Evolutionary conservation across 2,797 vertebrate species (phyloP).

Genomic region (Gadopsis marmoratus): DNA sequence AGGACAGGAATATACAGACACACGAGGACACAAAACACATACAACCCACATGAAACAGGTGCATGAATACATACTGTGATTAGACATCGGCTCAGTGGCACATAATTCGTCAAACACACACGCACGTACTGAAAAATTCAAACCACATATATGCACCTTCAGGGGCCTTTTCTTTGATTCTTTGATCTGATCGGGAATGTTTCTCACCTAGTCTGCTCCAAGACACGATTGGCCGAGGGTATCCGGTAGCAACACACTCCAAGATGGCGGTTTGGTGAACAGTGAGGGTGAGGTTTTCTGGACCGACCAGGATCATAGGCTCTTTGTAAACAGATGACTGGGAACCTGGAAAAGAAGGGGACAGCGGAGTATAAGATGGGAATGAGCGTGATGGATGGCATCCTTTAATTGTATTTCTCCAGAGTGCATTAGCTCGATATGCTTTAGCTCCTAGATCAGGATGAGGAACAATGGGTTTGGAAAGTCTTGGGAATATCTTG

Average conservation of each 20-base stretch:
- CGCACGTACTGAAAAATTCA: neutral
- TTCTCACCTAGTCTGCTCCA: slow-evolving; percentile 98
- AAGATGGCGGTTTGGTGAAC: slow-evolving; percentile 98
- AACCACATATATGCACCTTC: neutral
- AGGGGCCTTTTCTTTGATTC: slow-evolving; percentile 2
- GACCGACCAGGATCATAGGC: slow-evolving; percentile 95
- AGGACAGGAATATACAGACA: slow-evolving; percentile 21
- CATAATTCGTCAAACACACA: slow-evolving; percentile 31
- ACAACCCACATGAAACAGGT: slow-evolving; percentile 12
- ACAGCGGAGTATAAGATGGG: slow-evolving; percentile 49
- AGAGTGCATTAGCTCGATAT: slow-evolving; percentile 69
- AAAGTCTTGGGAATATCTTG: slow-evolving; percentile 56
- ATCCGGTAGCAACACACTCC: slow-evolving; percentile 97
- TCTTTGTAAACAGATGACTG: slow-evolving; percentile 96
- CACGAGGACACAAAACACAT: slow-evolving; percentile 26
- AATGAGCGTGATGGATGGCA: slow-evolving; percentile 72
- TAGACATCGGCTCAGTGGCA: neutral
- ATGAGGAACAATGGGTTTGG: slow-evolving; percentile 58
- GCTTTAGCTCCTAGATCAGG: slow-evolving; percentile 63
- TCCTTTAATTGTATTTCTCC: slow-evolving; percentile 78
- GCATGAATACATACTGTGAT: slow-evolving; percentile 2
- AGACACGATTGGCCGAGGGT: slow-evolving; percentile 97
- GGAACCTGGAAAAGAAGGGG: slow-evolving; percentile 84
- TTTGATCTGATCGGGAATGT: slow-evolving; percentile 15
- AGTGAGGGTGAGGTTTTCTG: slow-evolving; percentile 98